These are phyloP conservation scores for Thaumetopoea pityocampa DNA, from an alignment of 1,140 invertebrate species.

Conservation along the genomic window DNA sequence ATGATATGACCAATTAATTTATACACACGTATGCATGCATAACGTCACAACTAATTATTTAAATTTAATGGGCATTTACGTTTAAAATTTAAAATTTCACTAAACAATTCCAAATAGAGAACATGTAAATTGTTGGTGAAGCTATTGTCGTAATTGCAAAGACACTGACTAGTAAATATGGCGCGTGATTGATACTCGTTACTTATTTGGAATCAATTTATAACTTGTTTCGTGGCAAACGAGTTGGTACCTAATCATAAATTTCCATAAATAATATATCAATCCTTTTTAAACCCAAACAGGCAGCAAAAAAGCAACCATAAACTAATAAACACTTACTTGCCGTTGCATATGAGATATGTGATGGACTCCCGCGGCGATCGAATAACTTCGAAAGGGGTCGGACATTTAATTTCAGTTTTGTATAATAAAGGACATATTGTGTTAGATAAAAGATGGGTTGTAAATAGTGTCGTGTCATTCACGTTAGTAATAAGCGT, in stretches of 20 bases:
- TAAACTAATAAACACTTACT: slow-evolving; percentile 53
- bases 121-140: no score
- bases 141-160: no score
- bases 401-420: slow-evolving; percentile 58
- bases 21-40: no score
- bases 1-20: no score
- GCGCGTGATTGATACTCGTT: no score
- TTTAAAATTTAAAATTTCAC: no score
- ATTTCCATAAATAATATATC: slow-evolving; percentile 31
- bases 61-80: no score
- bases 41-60: no score
- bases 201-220: slow-evolving; percentile 6
- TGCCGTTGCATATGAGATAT: slow-evolving; percentile 35
- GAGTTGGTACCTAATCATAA: slow-evolving; percentile 4
- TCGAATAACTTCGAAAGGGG: slow-evolving; percentile 53
- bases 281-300: slow-evolving; percentile 27
- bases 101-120: no score
- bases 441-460: slow-evolving; percentile 67
- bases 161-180: no score
- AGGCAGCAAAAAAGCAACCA: slow-evolving; percentile 33
- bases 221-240: slow-evolving; percentile 2
- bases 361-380: slow-evolving; percentile 50
- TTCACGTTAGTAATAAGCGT: slow-evolving; percentile 53
- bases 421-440: slow-evolving; percentile 69
- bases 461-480: slow-evolving; percentile 67